Conservation (phyloP, 2,113 vertebrate genomes). For the Hyperoodon ampullatus region DNA sequence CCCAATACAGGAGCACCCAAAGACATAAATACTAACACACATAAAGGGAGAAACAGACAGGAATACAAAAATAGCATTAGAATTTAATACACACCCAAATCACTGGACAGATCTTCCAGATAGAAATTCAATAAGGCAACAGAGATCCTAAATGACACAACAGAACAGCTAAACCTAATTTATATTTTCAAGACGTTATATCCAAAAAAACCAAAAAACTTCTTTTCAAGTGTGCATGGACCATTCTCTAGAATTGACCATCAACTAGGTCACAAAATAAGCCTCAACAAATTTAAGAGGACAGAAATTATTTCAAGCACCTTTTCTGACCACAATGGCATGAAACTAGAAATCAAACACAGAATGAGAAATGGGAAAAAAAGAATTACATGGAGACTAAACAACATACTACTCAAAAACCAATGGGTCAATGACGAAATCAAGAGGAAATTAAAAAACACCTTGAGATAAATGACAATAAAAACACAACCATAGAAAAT, state of each 20-base stretch:
- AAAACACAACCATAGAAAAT: not conserved
- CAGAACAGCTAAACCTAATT: not conserved
- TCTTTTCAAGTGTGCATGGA: not conserved
- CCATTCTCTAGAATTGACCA: not conserved
- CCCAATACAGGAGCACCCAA: not conserved
- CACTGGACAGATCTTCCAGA: not conserved
- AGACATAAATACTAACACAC: not conserved
- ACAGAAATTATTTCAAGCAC: not conserved
- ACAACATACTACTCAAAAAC: not conserved
- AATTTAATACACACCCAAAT: not conserved
- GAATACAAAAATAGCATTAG: not conserved
- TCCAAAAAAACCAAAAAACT: not conserved
- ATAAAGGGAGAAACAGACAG: not conserved
- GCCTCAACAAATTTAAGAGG: not conserved
- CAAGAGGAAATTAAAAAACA: not conserved
- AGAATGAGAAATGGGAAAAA: not conserved
- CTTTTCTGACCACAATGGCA: not conserved
- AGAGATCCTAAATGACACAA: not conserved
- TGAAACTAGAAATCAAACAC: not conserved
- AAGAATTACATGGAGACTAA: not conserved
- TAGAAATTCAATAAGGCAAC: not conserved
- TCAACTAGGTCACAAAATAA: not conserved
- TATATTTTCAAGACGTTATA: not conserved
- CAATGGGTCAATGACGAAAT: not conserved
- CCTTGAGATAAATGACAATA: not conserved